phyloP scores from a whole-genome alignment of 2,797 vertebrate species.

The Sarcophilus harrisii region DNA sequence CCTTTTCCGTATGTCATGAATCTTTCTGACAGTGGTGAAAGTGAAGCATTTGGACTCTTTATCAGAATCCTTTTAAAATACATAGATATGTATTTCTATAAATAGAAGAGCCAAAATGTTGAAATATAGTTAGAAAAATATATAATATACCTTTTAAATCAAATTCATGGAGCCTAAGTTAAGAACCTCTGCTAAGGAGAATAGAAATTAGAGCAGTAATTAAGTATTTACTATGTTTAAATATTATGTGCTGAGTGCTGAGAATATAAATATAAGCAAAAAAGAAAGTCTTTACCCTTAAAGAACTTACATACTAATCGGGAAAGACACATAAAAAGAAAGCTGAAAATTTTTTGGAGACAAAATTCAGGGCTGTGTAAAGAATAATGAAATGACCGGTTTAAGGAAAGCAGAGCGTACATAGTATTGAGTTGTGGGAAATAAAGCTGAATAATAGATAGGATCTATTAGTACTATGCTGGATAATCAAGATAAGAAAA shows the following conservation, averaged over 20 bases:
- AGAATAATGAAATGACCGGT: background rate
- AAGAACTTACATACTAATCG: background rate
- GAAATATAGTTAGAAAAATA: too few relatives aligned
- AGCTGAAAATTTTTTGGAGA: background rate
- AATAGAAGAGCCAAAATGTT: too few relatives aligned
- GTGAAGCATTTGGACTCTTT: too few relatives aligned
- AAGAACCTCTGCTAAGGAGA: too few relatives aligned
- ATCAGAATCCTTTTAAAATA: too few relatives aligned
- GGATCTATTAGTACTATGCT: background rate
- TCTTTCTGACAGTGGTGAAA: too few relatives aligned
- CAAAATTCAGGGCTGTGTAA: background rate
- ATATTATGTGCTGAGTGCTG: background rate
- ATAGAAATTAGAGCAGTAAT: too few relatives aligned
- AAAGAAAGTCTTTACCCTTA: background rate
- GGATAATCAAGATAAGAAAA: background rate
- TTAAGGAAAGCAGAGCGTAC: background rate
- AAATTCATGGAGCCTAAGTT: too few relatives aligned
- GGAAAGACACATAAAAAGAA: background rate
- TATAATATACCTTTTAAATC: too few relatives aligned
- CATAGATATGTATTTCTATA: too few relatives aligned
- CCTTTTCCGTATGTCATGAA: too few relatives aligned
- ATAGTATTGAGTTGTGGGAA: background rate
- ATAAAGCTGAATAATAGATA: background rate
- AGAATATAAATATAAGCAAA: background rate
- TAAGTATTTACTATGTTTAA: background rate